A percentile compares a stretch with the other conserved stretches of the same genome.
These are phyloP conservation scores for Ursus arctos DNA, from an alignment of 2,113 vertebrate species.

Conservation along the genomic window DNA sequence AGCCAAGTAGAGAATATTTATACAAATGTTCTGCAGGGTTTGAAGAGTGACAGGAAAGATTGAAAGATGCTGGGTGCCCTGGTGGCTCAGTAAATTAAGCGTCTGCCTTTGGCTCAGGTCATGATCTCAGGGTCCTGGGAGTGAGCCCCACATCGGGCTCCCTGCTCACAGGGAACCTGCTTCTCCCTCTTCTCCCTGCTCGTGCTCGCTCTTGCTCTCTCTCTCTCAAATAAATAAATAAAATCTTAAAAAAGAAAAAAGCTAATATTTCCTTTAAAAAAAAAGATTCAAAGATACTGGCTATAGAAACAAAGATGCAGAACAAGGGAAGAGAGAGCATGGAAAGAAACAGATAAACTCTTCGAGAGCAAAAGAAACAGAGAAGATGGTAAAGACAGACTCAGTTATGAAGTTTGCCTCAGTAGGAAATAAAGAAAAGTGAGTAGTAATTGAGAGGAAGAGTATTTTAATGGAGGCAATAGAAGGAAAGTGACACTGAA, in stretches of 20 bases:
- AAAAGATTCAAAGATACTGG: background rate
- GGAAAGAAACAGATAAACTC: background rate
- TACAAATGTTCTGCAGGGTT: background rate
- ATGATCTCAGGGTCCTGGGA: background rate
- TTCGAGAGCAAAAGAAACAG: background rate
- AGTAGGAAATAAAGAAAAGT: background rate
- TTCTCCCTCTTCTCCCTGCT: background rate
- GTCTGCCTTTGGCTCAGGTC: background rate
- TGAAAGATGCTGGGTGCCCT: background rate
- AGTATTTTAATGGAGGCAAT: background rate
- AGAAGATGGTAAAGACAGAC: background rate
- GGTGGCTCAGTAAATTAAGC: background rate
- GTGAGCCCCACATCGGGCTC: too few species aligned
- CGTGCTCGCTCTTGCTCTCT: background rate
- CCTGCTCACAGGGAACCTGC: background rate
- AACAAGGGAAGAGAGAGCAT: background rate
- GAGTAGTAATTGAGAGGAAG: background rate
- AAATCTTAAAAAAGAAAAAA: too few species aligned
- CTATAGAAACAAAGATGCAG: background rate
- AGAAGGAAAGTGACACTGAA: background rate
- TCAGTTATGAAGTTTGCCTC: background rate
- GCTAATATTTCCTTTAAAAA: background rate
- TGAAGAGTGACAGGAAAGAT: background rate
- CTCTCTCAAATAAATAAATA: background rate
- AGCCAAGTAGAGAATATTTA: background rate